Conservation (phyloP, 2,888 invertebrate species). For the Andrena bucephala region DNA sequence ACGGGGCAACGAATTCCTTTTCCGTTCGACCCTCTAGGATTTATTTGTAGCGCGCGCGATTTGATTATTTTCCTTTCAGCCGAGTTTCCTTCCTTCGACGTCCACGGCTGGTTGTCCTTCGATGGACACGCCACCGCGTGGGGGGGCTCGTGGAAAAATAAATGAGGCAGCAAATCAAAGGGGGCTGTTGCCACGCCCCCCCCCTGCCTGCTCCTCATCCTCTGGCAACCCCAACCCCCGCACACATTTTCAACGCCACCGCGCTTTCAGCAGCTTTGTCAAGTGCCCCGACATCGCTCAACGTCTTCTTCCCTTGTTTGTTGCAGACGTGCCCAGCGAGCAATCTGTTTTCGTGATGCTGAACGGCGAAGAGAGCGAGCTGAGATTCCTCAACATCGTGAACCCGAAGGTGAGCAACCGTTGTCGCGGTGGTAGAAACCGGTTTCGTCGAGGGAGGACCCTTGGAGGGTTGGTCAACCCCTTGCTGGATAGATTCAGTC, state of each 20-base stretch:
- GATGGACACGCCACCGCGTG: constrained; percentile 19
- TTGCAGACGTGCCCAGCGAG: constrained; percentile 90
- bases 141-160: constrained; percentile 44
- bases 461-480: no score
- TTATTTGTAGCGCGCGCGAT: constrained; percentile 51
- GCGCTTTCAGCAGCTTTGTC: constrained; percentile 34
- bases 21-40: constrained; percentile 11
- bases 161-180: constrained; percentile 59
- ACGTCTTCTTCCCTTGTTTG: constrained; percentile 32
- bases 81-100: constrained; percentile 31
- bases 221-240: neutral
- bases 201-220: neutral
- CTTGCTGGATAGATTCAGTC: no score
- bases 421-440: neutral
- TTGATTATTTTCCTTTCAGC: constrained; percentile 51
- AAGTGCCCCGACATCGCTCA: neutral
- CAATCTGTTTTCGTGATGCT: constrained; percentile 96
- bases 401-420: constrained; percentile 88
- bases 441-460: neutral
- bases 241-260: constrained; percentile 8
- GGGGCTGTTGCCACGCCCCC: neutral
- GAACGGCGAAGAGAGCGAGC: constrained; percentile 96
- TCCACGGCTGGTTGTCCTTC: constrained; percentile 19
- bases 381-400: constrained; percentile 93
- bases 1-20: constrained; percentile 32